phyloP scores from a whole-genome alignment of 2,888 invertebrate species.

The Hedychridium roseum region DNA sequence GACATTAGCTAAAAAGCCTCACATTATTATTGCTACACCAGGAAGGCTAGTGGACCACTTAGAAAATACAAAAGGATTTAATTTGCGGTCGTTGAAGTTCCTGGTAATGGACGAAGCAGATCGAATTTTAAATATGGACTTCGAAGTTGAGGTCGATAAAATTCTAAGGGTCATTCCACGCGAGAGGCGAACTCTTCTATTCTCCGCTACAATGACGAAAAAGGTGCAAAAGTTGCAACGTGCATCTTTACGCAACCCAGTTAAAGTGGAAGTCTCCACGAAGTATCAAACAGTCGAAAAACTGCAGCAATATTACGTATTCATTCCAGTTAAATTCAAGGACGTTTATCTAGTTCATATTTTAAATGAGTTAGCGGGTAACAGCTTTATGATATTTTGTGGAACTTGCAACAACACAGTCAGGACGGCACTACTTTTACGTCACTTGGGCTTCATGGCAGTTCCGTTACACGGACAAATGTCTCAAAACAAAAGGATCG shows the following conservation, averaged over 20 bases:
- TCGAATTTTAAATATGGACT: slow-evolving; percentile 98
- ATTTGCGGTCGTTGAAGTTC: slow-evolving; percentile 85
- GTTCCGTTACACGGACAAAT: slow-evolving; percentile 99
- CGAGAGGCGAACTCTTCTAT: slow-evolving; percentile 90
- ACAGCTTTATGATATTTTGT: slow-evolving; percentile 97
- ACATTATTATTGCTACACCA: slow-evolving; percentile 96
- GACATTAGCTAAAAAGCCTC: slow-evolving; percentile 93
- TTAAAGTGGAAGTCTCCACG: slow-evolving; percentile 93
- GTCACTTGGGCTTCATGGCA: slow-evolving; percentile 91
- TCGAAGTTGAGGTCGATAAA: slow-evolving; percentile 97
- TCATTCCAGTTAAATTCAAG: slow-evolving; percentile 96
- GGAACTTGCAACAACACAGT: slow-evolving; percentile 93
- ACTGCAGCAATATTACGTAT: slow-evolving; percentile 92
- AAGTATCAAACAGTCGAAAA: slow-evolving; percentile 99
- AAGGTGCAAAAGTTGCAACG: slow-evolving; percentile 95
- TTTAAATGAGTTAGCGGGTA: slow-evolving; percentile 93
- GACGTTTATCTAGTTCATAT: slow-evolving; percentile 96
- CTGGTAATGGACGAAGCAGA: slow-evolving; percentile 98
- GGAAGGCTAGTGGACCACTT: slow-evolving; percentile 95
- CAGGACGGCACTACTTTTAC: slow-evolving; percentile 85
- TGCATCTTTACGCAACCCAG: slow-evolving; percentile 92
- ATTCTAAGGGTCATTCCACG: slow-evolving; percentile 91
- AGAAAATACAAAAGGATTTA: slow-evolving; percentile 98
- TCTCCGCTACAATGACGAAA: slow-evolving; percentile 99
- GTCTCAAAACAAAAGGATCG: slow-evolving; percentile 96